Conservation (phyloP, 2,113 vertebrate species). For the Cynocephalus volans region DNA sequence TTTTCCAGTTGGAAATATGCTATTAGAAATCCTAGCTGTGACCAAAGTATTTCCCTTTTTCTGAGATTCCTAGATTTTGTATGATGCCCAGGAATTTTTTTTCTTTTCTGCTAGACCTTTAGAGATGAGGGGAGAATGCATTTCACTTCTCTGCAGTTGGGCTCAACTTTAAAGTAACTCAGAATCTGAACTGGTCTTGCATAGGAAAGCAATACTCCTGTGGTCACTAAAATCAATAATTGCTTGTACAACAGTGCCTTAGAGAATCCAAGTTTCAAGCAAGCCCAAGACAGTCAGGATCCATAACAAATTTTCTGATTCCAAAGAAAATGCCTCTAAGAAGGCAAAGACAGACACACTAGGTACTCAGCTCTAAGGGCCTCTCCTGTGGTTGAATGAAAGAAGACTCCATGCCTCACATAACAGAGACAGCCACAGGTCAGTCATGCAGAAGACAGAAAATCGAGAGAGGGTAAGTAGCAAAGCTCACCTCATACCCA, state of each 20-base stretch:
- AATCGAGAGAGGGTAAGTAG: rapidly evolving
- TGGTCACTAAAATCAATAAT: neutral
- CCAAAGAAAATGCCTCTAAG: neutral
- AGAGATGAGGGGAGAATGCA: neutral
- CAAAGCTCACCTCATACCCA: neutral
- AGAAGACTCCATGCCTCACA: neutral
- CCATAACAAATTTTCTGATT: neutral
- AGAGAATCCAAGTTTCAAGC: neutral
- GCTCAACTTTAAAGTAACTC: neutral
- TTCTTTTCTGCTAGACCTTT: neutral
- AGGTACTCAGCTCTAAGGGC: neutral
- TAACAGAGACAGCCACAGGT: neutral
- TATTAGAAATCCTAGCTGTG: constrained; percentile 23
- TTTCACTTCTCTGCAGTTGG: neutral
- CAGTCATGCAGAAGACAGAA: neutral
- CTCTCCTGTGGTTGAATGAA: neutral
- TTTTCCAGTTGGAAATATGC: neutral
- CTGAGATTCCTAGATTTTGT: neutral
- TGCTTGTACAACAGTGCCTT: neutral
- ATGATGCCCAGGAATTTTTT: neutral
- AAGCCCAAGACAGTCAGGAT: neutral
- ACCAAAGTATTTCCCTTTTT: neutral
- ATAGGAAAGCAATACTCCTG: neutral
- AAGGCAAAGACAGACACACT: neutral
- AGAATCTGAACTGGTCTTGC: neutral